These are phyloP conservation scores for Amphilophus citrinellus DNA, from an alignment of 2,113 vertebrate genomes.

Conservation along the genomic window DNA sequence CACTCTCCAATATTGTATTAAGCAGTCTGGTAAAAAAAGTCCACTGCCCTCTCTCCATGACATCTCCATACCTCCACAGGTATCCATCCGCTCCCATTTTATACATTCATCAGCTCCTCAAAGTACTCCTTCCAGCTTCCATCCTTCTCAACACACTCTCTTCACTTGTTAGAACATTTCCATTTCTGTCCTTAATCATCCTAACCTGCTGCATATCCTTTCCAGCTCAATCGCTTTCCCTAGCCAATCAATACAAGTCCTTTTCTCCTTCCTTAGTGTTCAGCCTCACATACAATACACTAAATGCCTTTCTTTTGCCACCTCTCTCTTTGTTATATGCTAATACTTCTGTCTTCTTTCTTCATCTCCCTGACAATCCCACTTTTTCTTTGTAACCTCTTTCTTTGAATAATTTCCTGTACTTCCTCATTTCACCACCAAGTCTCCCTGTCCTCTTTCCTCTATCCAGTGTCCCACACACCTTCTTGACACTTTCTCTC, in stretches of 20 bases:
- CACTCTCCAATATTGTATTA: too few species aligned
- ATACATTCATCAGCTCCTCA: neutral
- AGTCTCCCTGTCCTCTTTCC: neutral
- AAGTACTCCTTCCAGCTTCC: neutral
- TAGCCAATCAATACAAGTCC: neutral
- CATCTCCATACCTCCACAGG: too few species aligned
- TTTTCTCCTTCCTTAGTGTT: neutral
- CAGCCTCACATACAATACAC: neutral
- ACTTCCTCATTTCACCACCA: neutral
- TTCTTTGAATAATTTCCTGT: neutral
- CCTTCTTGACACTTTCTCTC: neutral
- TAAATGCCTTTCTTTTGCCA: neutral
- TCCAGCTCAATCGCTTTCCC: neutral
- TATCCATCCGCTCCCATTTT: neutral
- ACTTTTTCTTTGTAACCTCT: neutral
- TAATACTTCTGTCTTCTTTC: neutral
- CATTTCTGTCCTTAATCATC: neutral
- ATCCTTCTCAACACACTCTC: neutral
- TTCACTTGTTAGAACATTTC: neutral
- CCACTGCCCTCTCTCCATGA: too few species aligned
- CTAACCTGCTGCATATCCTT: neutral
- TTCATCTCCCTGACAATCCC: neutral
- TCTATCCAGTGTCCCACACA: neutral
- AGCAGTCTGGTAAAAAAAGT: too few species aligned
- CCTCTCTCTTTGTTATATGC: neutral